Evolutionary conservation across 2,797 vertebrate species (phyloP), one percentile per base, ranked within the genome.

Genomic region (Hoplostethus mediterraneus): DNA sequence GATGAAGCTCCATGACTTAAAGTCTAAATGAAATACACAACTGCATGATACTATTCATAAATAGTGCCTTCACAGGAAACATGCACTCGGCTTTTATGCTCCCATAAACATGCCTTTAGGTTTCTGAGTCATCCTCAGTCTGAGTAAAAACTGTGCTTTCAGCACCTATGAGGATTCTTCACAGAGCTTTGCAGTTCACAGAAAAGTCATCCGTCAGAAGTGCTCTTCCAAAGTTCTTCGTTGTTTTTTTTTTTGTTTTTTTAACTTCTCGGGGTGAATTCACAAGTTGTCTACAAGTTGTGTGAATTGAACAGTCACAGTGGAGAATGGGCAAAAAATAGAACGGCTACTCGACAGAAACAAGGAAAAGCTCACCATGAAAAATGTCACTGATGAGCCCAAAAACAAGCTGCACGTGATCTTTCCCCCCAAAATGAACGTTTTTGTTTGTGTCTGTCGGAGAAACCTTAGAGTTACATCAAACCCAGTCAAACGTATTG

Each of bases 81-180:
- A 58, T 3, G 45, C 55, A 63, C 17, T 3, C 25, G 63, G 65
- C 36, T 79, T 74, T 81, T 31, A 79, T 61, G 7, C 57, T 54
- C 44, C 45, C 14, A 61, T 73, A 68, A 81, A 89, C 61, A 76
- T 71, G 62, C 61, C 52, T 78, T 85, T 67, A 57, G 52, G 62
- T 75, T 75, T 65, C 67, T 80, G 75, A 82, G 58, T 85, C 83
- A 80, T 80, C 47, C 59, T 42, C 75, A 53, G 73, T 69, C 76
- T 59, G 49, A 76, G 60, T 64, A 80, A 71, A 83, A 61, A 75
- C 65, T 85, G 48, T 60, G 55, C 75, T 81, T 77, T 85, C 62
- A 67, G 72, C 10, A 1, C 64, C 75, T 62, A 65, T 81, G 78
- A 21, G 59, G 55, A 77, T 82, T 82, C 53, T 54, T 80, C 21